Conservation (phyloP, 2,113 vertebrate species). For the Thamnophis sirtalis region DNA sequence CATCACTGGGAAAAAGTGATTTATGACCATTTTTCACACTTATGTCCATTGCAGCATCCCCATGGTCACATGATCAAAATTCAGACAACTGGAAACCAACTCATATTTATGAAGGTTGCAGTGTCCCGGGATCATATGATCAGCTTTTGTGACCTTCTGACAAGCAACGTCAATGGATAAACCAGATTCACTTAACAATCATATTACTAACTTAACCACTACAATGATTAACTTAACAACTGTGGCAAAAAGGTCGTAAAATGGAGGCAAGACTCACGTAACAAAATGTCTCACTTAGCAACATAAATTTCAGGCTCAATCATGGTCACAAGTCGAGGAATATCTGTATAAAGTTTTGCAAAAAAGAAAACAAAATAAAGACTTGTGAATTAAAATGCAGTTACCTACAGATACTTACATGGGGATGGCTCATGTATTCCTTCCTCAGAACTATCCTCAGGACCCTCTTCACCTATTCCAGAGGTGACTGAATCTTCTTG, state of each 20-base stretch:
- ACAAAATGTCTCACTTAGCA: not conserved
- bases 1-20: not conserved
- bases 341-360: not conserved
- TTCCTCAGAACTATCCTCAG: conserved; percentile 77
- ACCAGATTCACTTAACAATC: not conserved
- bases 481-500: conserved; percentile 76
- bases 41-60: not conserved
- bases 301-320: not conserved
- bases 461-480: conserved; percentile 71
- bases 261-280: not conserved
- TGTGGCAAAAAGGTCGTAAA: not conserved
- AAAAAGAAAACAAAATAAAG: not conserved
- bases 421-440: conserved; percentile 47
- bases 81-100: not conserved
- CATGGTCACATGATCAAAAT: not conserved
- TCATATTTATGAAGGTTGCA: not conserved
- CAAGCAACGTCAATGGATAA: not conserved
- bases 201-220: not conserved
- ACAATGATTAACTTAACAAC: not conserved
- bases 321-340: not conserved
- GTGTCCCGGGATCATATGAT: not conserved
- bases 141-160: not conserved
- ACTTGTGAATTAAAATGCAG: not conserved
- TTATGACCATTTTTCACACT: not conserved
- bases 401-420: conserved; percentile 57